Base-by-base conservation (phyloP, 2,797 vertebrate species). In the Hippopotamyrus pictus region DNA sequence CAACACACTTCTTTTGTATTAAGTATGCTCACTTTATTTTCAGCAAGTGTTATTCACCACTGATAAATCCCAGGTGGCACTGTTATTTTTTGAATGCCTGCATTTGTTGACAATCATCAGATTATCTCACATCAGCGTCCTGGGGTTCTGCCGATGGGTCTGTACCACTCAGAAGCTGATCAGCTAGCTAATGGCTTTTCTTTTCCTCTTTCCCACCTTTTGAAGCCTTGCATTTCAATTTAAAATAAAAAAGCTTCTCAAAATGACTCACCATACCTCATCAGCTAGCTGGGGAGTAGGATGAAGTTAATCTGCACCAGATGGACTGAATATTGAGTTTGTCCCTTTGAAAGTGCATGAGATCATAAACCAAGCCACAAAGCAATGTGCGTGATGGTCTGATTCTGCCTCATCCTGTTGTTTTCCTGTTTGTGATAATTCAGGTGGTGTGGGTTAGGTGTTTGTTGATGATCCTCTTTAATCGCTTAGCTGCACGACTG, bases 331-430 rank as follows among this genome's bases (percentile, higher is more conserved):
- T 90, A 92, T 91, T 22, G 54, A n/a, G 82, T 90, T 91, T 57
- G 22, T 91, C 91, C 88, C 90, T 92, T 91, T 92, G 90, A 94
- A 94, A 94, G 92, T 94, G 92, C 93, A 94, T 93, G 94, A 73
- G 93, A 91, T 92, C 91, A 93, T 93, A 94, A 93, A 92, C 94
- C 91, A 93, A 93, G 90, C 90, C 89, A 93, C 94, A 94, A 95
- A 88, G 94, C 91, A 33, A 9, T 41, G 33, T 17, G 29, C 3
- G 51, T 57, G 82, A 50, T 33, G 22, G 29, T 33, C 85, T 86
- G 50, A 51, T 19, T 5, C 85, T 57, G 5, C 85, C 51, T 86
- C 29, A 50, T 86, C 29, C 51, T 57, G 12, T 54, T 54, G 85
- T 87, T 62, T 57, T 17, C 82, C 48, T 85, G 22, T 85, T 85